Base-by-base conservation (phyloP, 2,113 vertebrate genomes). In the Myanophis thanlyinensis region DNA sequence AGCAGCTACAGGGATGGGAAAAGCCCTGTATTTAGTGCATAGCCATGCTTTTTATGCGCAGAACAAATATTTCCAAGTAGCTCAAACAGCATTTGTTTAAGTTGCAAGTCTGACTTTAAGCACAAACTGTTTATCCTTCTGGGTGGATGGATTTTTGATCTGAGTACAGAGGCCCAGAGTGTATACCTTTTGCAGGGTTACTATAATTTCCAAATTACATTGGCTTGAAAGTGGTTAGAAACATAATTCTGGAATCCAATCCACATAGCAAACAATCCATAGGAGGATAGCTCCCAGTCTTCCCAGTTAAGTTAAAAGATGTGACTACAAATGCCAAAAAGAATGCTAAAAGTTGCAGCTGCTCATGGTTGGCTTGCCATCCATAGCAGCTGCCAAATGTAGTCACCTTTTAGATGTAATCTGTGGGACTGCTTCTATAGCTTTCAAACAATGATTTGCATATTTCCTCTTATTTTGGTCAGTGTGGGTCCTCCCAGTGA, bases 71-170 rank as follows among this genome's bases (percentile, higher is more conserved):
- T 96, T 80, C 86, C 35, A 40, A 88, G 92, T 44, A 86, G 48
- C 30, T 86, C 30, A 35, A 53, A n/a, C 2, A 93, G 84, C 23
- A 90, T 92, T 89, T 92, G 87, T 53, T 40, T 85, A 73, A 54
- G 44, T 91, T 90, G 62, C 18, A 90, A 25, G 62, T 89, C 90
- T 88, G 92, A 90, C 89, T 94, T 91, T 95, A 93, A 94, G 93
- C 27, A 40, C n/a, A 0, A 23, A 80, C 67, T 89, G 51, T 67
- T 89, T 86, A 89, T 25, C 85, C 90, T 80, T 91, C 44, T 94
- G 87, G 93, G 89, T 94, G 87, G 89, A 62, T 88, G 84, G 56
- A 48, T 91, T 35, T 25, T 56, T 22, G 59, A 0, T 0, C 80
- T 88, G 18, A 12, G 25, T 44, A 89, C n/a, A 84, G 51, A 52